Percentiles rank a stretch among this genome's conserved stretches.
Conservation (phyloP, 2,113 vertebrate species). For the Ahaetulla prasina region DNA sequence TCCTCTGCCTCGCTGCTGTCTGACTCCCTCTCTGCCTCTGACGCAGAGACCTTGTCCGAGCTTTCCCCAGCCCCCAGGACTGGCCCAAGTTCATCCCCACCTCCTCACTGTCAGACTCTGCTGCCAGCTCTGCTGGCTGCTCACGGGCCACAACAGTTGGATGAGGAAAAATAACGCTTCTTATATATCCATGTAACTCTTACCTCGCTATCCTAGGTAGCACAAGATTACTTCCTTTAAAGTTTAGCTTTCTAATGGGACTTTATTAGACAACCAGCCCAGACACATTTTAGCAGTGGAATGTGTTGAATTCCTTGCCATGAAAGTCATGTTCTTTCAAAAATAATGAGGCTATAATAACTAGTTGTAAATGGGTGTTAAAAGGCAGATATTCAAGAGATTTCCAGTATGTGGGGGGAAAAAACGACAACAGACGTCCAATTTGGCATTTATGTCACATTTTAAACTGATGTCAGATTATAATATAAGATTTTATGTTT, state of each 20-base stretch:
- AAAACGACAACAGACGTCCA: background rate
- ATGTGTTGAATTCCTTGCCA: background rate
- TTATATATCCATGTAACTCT: constrained; percentile 37
- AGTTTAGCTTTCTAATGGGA: background rate
- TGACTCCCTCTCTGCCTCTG: too few species aligned
- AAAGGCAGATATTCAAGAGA: background rate
- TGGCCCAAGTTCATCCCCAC: too few species aligned
- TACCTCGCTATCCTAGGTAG: background rate
- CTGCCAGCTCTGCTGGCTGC: too few species aligned
- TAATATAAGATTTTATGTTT: background rate
- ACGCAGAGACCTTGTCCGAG: too few species aligned
- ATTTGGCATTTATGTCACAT: background rate
- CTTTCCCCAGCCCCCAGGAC: too few species aligned
- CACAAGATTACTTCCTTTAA: background rate
- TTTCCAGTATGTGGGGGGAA: background rate
- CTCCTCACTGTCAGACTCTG: too few species aligned
- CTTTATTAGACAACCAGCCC: background rate
- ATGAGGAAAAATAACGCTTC: background rate
- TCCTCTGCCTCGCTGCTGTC: too few species aligned
- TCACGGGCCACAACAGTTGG: background rate
- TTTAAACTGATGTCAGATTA: background rate
- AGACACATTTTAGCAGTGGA: background rate
- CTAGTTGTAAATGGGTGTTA: background rate
- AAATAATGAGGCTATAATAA: background rate
- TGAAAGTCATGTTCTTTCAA: background rate